Evolutionary conservation across 2,797 vertebrate genomes (phyloP), one percentile per base, ranked within the genome.

Genomic region (Muscicapa comitata): DNA sequence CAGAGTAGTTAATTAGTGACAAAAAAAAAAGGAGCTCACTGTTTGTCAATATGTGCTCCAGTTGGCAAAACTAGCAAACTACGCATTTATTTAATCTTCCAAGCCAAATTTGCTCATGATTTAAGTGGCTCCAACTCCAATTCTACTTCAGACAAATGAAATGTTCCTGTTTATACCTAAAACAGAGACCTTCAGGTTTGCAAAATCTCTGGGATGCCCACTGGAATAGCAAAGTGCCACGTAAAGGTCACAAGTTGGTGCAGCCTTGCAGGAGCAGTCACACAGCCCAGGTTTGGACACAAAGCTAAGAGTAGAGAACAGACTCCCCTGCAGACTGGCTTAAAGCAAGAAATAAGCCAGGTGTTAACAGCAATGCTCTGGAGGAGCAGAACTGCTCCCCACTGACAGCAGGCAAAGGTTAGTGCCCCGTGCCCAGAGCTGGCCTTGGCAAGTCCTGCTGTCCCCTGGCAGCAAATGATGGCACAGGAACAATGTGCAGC

Each of bases 1-100:
- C 80, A 90, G 68, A 17, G 65, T 76, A 94, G 91, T 90, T 94
- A 95, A 96, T 96, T 94, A 95, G 93, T 40, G 76, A 45, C 33
- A 53, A 59, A 83, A 95, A 84, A 95, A 91, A 73, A 90, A 76
- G 70, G 82, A 96, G 79, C 89, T 91, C 70, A 59, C 85, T 94
- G 94, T 96, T 96, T 97, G 94, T 97, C 96, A 96, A 95, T 96
- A 95, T 94, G 93, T 33, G 88, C 82, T 96, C 87, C 91, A 96
- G 91, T 94, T 96, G 96, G 93, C 94, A 95, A 94, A 96, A 94
- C 73, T 79, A 93, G 93, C 94, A 81, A 96, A 86, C 85, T 88
- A 90, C 5, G 19, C 90, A 82, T 90, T 94, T 97, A 94, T 94
- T 86, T 89, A 33, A 78, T 79, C 59, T 91, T 92, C 74, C 59